These are phyloP conservation scores for Crypturellus undulatus DNA, from an alignment of 2,113 vertebrate genomes.

Conservation along the genomic window DNA sequence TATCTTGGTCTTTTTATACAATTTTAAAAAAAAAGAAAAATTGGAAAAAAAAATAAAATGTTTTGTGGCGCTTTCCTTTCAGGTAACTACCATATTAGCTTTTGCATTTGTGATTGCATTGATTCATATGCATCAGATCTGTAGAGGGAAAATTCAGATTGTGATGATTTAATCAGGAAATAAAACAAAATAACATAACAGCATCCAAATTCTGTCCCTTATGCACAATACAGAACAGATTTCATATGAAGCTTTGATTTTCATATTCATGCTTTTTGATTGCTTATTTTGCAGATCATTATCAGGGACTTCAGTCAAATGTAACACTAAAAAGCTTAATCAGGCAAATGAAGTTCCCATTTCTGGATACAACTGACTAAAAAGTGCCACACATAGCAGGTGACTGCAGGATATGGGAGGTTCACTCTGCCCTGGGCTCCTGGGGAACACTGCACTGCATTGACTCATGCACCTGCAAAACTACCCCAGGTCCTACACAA, in stretches of 20 bases:
- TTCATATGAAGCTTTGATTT: background rate
- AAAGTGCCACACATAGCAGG: background rate
- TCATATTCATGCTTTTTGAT: background rate
- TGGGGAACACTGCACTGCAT: background rate
- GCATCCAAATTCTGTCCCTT: background rate
- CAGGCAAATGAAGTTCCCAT: background rate
- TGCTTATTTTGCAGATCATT: background rate
- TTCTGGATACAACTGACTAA: background rate
- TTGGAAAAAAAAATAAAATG: background rate
- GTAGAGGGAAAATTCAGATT: background rate
- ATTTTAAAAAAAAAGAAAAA: rapidly evolving
- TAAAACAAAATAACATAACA: background rate
- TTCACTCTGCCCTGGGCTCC: background rate
- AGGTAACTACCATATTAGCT: background rate
- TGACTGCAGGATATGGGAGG: background rate
- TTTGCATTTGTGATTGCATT: background rate
- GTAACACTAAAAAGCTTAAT: background rate
- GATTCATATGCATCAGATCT: background rate
- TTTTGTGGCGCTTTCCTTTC: background rate
- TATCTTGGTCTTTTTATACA: background rate
- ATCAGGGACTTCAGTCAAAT: background rate
- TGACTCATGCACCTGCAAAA: background rate
- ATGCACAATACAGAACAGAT: background rate
- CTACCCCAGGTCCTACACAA: background rate
- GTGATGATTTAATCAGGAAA: background rate